Conservation (phyloP, 1,140 invertebrate genomes). For the Chironomus tepperi region DNA sequence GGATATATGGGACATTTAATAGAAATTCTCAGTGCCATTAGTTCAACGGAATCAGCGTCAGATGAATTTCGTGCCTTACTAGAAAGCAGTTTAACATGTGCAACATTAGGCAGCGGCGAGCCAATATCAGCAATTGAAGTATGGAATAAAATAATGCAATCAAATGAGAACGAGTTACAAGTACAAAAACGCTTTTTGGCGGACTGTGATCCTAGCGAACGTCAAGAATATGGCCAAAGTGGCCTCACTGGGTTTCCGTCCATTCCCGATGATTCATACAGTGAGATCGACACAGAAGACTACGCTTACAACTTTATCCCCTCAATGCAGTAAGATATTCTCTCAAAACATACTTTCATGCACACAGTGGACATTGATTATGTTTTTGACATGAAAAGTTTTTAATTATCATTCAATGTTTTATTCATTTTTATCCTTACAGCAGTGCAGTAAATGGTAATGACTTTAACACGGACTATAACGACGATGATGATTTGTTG, state of each 20-base stretch:
- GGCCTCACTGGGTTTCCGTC: conserved; percentile 17
- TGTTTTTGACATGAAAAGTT: too few relatives aligned
- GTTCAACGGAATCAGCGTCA: conserved; percentile 36
- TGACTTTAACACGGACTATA: neutral
- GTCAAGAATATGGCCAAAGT: neutral
- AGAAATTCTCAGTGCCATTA: conserved; percentile 45
- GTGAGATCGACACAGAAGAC: conserved; percentile 6
- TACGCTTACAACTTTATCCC: conserved; percentile 11
- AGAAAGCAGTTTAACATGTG: conserved; percentile 29
- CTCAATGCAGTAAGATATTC: conserved; percentile 31
- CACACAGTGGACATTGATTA: too few relatives aligned
- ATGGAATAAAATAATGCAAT: conserved; percentile 36
- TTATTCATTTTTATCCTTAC: neutral
- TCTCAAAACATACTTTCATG: conserved; percentile 26
- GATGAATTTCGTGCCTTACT: conserved; percentile 39
- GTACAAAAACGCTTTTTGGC: conserved; percentile 35
- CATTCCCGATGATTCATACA: neutral
- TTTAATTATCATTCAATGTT: neutral
- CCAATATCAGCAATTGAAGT: conserved; percentile 28
- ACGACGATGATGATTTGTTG: neutral
- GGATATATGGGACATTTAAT: conserved; percentile 73
- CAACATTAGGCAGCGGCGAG: conserved; percentile 28
- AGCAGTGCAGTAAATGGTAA: neutral
- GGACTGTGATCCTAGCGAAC: conserved; percentile 32
- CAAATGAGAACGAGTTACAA: conserved; percentile 32